Base-by-base conservation (phyloP, 2,797 vertebrate species). In the Taenioides sp. region DNA sequence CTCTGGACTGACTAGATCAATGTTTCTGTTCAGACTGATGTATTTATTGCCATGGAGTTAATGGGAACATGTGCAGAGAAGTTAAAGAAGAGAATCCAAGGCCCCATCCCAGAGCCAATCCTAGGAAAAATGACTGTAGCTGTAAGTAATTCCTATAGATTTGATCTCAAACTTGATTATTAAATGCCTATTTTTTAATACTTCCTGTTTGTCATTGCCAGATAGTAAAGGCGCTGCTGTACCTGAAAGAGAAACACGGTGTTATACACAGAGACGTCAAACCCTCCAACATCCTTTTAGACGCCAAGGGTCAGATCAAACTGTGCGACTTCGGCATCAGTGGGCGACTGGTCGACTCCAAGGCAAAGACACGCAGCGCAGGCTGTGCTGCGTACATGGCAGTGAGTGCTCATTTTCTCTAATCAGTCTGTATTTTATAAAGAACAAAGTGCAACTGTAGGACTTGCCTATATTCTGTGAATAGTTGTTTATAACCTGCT, bases 331-430 rank as follows among this genome's bases (percentile, higher is more conserved):
- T 98, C 0, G 97, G 97, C 74, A 98, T 98, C 91, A 98, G 97
- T 0, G 97, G 97, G 28, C 95, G 97, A 61, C 95, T 98, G 0
- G 97, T 98, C 0, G 97, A 98, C 88, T 98, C 96, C 68, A 98
- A 97, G 79, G 97, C 97, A 72, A 98, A 98, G 86, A 98, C 97
- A 0, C 94, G 97, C 76, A 97, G 97, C 0, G 97, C 97, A 0
- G 97, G 97, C 72, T 98, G 97, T n/a, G 96, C 96, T 1, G 96
- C 97, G 1, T 98, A 98, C 87, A 98, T 98, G 97, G 97, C 97
- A 22, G 97, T 98, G 82, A 95, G 96, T 73, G 14, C 65, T 65
- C n/a, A 9, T 54, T 9, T 22, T 22, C 54, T 23, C 11, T 11
- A 11, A 4, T 23, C 22, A 57, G 2, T 54, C 20, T 54, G 7